phyloP scores from a whole-genome alignment of 2,113 vertebrate genomes.

The Gallinago jamesoni region DNA sequence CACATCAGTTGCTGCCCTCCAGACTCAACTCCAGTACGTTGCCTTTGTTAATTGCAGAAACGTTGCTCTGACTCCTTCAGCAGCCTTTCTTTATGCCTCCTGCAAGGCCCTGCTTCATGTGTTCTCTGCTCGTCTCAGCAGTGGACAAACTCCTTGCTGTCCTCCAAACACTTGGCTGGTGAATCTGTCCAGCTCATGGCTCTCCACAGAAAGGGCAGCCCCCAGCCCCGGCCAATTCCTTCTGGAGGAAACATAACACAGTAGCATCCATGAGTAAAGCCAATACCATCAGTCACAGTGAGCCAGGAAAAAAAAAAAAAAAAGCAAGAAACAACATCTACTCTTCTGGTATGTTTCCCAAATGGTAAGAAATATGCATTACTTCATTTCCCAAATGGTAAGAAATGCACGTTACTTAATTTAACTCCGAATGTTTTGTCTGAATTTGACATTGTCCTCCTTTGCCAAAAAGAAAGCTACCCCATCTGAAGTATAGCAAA shows the following conservation, averaged over 20 bases:
- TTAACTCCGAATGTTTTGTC: background rate
- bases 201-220: background rate
- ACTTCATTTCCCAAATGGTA: background rate
- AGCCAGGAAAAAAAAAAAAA: background rate
- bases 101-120: background rate
- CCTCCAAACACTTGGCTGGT: accelerated
- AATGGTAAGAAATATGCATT: background rate
- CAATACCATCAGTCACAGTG: background rate
- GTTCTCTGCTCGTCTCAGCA: background rate
- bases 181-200: accelerated
- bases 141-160: background rate
- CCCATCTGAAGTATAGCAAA: background rate
- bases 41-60: background rate
- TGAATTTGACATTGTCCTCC: background rate
- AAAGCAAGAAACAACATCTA: background rate
- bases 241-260: background rate
- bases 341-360: background rate
- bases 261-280: background rate
- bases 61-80: background rate
- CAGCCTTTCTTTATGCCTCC: background rate
- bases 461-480: background rate
- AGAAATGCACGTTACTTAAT: accelerated
- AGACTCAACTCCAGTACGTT: background rate
- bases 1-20: background rate
- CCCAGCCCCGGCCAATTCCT: accelerated